phyloP scores from a whole-genome alignment of 2,113 vertebrate species.

The Pseudolaguvia tuberculata region DNA sequence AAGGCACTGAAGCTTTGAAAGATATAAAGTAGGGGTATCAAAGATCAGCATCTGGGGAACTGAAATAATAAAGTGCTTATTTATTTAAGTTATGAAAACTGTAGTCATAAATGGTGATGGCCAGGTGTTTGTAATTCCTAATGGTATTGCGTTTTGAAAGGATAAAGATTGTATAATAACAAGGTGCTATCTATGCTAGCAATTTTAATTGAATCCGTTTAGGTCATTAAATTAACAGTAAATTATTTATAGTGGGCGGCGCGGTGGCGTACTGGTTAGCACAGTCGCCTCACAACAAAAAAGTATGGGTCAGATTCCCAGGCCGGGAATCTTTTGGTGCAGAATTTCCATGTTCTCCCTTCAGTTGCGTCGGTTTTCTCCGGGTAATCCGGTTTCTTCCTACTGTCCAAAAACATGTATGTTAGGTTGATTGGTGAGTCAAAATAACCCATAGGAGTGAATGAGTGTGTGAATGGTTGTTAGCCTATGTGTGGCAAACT shows the following conservation, averaged over 20 bases:
- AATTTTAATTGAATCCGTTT: not conserved
- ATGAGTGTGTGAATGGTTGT: too few species aligned
- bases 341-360: too few species aligned
- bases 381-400: too few species aligned
- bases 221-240: not conserved
- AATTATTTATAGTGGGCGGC: not conserved
- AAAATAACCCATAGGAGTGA: too few species aligned
- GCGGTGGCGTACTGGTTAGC: too few species aligned
- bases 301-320: too few species aligned
- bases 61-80: slow-evolving; percentile 15
- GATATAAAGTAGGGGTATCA: slow-evolving; percentile 21
- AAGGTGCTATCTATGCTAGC: not conserved
- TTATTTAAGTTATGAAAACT: not conserved
- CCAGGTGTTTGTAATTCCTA: not conserved
- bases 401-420: too few species aligned
- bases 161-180: not conserved
- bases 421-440: too few species aligned
- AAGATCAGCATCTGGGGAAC: slow-evolving; percentile 11
- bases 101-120: slow-evolving; percentile 5
- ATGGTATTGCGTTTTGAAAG: not conserved
- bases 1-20: slow-evolving; percentile 4
- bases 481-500: too few species aligned
- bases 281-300: too few species aligned
- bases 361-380: too few species aligned
- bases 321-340: too few species aligned